Base-by-base conservation (phyloP, 2,797 vertebrate genomes). In the Sparus aurata region DNA sequence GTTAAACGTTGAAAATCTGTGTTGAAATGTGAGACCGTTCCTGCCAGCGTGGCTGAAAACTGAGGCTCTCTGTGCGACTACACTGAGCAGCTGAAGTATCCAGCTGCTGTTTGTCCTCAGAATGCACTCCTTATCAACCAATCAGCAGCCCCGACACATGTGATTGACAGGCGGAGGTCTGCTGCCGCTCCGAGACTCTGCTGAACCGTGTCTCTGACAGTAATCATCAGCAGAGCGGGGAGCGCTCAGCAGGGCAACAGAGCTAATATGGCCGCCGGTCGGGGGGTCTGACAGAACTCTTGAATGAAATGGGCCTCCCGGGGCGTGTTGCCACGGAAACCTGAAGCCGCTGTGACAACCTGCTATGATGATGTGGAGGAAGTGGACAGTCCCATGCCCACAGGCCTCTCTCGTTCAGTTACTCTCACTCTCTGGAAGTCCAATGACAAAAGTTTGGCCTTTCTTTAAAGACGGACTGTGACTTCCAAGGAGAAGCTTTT, bases 281-380 rank as follows among this genome's bases (percentile, higher is more conserved):
- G 1, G 63, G 60, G 43, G 47, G 54, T 27, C 66, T 68, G 66
- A 63, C 69, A 52, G 23, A 15, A 23, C 9, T 57, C 47, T 53
- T 55, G 16, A 64, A 64, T 43, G 71, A 30, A 73, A 64, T 46
- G 58, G 53, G 67, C 41, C 63, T 63, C 54, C 23, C 2, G 0
- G 69, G 53, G 52, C 3, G 1, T 15, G 76, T 80, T 83, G 50
- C 61, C 60, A 25, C 0, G 7, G 74, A 72, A 72, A 83, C 58
- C 17, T 13, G 12, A 54, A 43, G 30, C 54, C 1, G 13, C 55
- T 52, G 49, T 7, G 60, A 62, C 57, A 9, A 16, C 74, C 66
- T 12, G 20, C 16, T 13, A 12, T 25, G 70, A 46, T 5, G 2
- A 22, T 8, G 1, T 46, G 46, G 12, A 47, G 12, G 30, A n/a